These are phyloP conservation scores for Caenorhabditis briggsae DNA, from an alignment of 1,140 invertebrate genomes.

Conservation along the genomic window DNA sequence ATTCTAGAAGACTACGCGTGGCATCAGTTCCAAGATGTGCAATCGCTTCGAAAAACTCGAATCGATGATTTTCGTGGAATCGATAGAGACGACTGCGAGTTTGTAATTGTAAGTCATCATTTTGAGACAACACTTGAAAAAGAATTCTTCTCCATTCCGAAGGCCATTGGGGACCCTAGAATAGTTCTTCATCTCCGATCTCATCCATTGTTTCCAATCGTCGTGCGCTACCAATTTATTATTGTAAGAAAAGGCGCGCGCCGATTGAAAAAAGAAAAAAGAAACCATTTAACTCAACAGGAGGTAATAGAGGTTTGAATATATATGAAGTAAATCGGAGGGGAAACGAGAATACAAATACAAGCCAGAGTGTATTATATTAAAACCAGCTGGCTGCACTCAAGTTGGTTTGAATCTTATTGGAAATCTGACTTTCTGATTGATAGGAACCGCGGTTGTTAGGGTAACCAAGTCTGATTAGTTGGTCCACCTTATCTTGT, in stretches of 20 bases:
- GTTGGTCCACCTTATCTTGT: too few species aligned
- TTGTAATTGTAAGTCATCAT: slow-evolving; percentile 73
- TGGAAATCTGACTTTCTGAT: too few species aligned
- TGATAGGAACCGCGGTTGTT: too few species aligned
- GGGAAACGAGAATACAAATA: neutral
- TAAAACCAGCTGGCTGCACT: neutral
- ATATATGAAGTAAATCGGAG: neutral
- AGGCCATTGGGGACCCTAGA: neutral
- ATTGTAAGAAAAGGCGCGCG: slow-evolving; percentile 27
- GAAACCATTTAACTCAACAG: slow-evolving; percentile 41
- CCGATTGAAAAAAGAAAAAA: slow-evolving; percentile 27
- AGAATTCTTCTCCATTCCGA: neutral
- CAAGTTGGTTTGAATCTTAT: neutral
- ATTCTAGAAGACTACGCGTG: slow-evolving; percentile 79
- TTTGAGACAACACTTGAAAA: slow-evolving; percentile 9
- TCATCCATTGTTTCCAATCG: slow-evolving; percentile 18
- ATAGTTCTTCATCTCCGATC: slow-evolving; percentile 56
- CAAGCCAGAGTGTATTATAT: neutral
- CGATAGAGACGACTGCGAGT: slow-evolving; percentile 75
- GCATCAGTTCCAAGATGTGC: slow-evolving; percentile 78
- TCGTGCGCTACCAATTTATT: neutral
- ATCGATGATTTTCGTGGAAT: slow-evolving; percentile 75
- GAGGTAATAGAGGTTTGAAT: slow-evolving; percentile 48
- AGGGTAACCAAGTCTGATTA: too few species aligned
- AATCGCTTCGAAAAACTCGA: slow-evolving; percentile 78